Percentiles rank a stretch among this genome's conserved stretches.
Evolutionary conservation across 30 jellyfish, hydroid and myxozoan genomes (phyloP).

Genomic region (Turritopsis dohrnii): DNA sequence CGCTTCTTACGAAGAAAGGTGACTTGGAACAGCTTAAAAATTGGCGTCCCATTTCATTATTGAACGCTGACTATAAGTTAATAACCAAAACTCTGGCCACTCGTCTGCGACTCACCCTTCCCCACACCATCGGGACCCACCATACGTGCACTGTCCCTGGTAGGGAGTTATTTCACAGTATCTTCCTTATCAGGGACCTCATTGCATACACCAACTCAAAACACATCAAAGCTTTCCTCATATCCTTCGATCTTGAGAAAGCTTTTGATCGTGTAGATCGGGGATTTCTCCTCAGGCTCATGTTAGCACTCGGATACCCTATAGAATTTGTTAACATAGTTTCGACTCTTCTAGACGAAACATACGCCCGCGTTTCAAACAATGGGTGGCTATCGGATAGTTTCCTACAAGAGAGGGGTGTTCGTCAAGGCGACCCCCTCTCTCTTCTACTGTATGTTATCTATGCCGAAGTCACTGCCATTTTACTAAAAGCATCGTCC

Average conservation of each 20-base stretch:
- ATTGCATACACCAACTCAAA: constrained; percentile 5
- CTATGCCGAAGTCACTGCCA: no score
- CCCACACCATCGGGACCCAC: no score
- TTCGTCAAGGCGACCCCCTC: no score
- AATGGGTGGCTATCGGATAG: no score
- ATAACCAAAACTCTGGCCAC: no score
- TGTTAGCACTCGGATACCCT: background rate
- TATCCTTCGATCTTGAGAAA: constrained; percentile 39
- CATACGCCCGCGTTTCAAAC: background rate
- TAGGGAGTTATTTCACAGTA: constrained; percentile 29
- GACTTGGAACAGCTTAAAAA: background rate
- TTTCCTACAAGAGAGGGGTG: no score
- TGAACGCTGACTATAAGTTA: no score
- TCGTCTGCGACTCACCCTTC: no score
- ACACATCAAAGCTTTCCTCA: constrained; percentile 4
- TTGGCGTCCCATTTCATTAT: constrained; percentile 31
- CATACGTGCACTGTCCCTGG: constrained; percentile 57
- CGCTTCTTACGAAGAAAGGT: constrained; percentile 14
- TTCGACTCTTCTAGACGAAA: background rate
- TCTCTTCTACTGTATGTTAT: no score
- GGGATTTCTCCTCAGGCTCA: background rate
- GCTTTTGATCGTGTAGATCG: background rate
- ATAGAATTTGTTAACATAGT: background rate
- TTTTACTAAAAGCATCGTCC: no score
- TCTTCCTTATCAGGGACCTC: no score